Conservation (phyloP, 2,888 invertebrate genomes). For the Dysmachus trigonus region DNA sequence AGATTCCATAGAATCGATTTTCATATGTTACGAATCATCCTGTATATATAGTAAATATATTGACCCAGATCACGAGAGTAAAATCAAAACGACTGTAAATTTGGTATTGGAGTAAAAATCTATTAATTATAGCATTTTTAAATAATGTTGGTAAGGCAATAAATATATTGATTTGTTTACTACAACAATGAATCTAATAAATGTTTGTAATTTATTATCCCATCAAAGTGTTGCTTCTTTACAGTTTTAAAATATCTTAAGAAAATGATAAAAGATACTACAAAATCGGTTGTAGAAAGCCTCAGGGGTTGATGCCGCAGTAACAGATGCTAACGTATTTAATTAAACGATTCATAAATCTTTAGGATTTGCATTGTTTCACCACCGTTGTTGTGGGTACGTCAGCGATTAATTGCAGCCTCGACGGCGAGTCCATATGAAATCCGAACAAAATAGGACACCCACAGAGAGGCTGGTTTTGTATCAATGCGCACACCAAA, state of each 20-base stretch:
- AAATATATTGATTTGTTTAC: background rate
- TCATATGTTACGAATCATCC: too few species aligned
- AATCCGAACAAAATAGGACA: conserved; percentile 7
- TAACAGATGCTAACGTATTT: background rate
- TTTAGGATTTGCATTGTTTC: conserved; percentile 20
- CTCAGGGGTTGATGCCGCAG: background rate
- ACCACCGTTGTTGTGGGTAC: background rate
- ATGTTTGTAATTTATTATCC: too few species aligned
- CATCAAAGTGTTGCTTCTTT: too few species aligned
- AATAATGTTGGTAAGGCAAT: background rate
- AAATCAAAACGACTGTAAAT: too few species aligned
- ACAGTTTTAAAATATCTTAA: too few species aligned
- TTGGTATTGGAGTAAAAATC: too few species aligned
- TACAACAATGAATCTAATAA: background rate
- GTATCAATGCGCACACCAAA: background rate
- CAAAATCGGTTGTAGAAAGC: background rate
- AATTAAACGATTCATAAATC: conserved; percentile 22
- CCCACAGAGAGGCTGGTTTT: background rate
- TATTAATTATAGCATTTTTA: background rate
- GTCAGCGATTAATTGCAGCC: background rate
- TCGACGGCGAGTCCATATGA: background rate
- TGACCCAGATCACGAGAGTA: too few species aligned
- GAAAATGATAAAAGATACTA: background rate
- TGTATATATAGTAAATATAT: too few species aligned
- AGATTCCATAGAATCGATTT: too few species aligned